Percentiles rank a stretch among this genome's conserved stretches.
Conservation (phyloP, 2,113 vertebrate genomes). For the Rattus rattus region DNA sequence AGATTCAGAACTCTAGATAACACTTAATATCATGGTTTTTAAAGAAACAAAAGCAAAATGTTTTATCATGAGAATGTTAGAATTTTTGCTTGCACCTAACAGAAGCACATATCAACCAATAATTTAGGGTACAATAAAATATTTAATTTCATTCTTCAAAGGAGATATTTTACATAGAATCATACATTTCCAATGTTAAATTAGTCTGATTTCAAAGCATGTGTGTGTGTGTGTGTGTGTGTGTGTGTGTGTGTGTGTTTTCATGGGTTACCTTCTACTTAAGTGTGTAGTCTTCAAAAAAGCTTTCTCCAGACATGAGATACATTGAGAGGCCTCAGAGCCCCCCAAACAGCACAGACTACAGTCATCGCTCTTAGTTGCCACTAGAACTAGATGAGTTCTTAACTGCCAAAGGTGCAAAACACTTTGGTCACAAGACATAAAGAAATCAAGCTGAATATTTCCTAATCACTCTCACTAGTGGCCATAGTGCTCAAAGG, state of each 20-base stretch:
- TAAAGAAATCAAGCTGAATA: background rate
- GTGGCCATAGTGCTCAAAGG: background rate
- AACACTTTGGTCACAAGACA: background rate
- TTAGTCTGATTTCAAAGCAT: background rate
- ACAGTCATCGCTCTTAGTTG: background rate
- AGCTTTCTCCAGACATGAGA: background rate
- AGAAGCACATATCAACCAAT: background rate
- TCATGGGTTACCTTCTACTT: background rate
- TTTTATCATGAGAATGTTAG: slow-evolving; percentile 32
- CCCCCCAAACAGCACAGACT: background rate
- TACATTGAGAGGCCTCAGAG: background rate
- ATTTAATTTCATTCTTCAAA: background rate
- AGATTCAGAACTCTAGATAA: background rate
- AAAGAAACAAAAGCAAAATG: background rate
- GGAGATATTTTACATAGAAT: slow-evolving; percentile 13
- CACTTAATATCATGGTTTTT: background rate
- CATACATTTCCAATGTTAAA: background rate
- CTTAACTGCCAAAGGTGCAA: background rate
- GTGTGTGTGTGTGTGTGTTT: background rate
- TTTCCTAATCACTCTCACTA: background rate
- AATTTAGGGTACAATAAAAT: too few relatives aligned
- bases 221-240: background rate
- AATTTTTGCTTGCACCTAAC: background rate
- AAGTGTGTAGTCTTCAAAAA: background rate
- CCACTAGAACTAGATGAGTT: background rate